Base-by-base conservation (phyloP, 2,797 vertebrate genomes). In the Chromis chromis region DNA sequence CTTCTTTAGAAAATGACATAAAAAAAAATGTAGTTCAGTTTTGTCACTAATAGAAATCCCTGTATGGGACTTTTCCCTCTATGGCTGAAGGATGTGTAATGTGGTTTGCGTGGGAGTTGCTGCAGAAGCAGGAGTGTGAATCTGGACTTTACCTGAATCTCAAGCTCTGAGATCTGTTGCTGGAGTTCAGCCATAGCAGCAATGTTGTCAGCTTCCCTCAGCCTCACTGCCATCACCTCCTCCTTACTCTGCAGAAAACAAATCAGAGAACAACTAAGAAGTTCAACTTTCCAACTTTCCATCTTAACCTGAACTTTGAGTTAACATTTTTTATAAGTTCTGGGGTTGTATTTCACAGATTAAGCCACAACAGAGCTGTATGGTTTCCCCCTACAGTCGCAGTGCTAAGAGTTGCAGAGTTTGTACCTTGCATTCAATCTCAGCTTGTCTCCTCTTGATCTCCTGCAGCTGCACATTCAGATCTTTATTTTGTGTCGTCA, bases 141-240 rank as follows among this genome's bases (percentile, higher is more conserved):
- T 40, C 12, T 49, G 49, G 67, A 79, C 60, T 63, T 83, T 94
- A 99, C 98, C 97, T 99, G 97, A 87, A 99, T 99, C 93, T 98
- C 98, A 33, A 99, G 94, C 83, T 99, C 98, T 28, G 98, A 98
- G 84, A 99, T 97, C 24, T 97, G 97, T 69, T 99, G 98, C 68
- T 96, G 97, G 17, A 99, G 96, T 21, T 99, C 98, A 12, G 97
- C 98, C 94, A 99, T 96, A n/a, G 96, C 96, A 58, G 98, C 98
- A 2, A 99, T 98, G 90, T 96, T 96, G 81, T 99, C 98, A 64
- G 98, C 98, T 78, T 99, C 98, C 42, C 98, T 94, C 70, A 99
- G 94, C 78, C 98, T 95, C 68, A 97, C 97, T 4, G 97, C 96
- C 98, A 99, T 99, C 87, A 99, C 96, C 81, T 99, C 97, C 89